Base-by-base conservation (phyloP, 1,140 invertebrate species). In the Macrobrachium rosenbergii region DNA sequence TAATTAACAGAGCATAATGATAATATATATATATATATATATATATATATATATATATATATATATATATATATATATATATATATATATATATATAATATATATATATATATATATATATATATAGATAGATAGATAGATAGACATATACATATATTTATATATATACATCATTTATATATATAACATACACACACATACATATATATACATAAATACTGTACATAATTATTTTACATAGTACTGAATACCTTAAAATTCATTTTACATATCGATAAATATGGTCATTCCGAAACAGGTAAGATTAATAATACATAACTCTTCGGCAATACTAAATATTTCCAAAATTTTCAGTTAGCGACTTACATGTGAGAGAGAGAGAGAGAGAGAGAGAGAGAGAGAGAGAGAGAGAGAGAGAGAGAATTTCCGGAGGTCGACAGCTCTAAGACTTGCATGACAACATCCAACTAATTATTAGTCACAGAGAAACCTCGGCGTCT, bases 41-140 rank as follows among this genome's bases (percentile, higher is more conserved):
- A 19, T 77, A 45, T 77, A 52, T 77, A 52, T 77, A 52, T 77
- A 52, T 77, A 52, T 77, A 52, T 77, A 52, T 77, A 19, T 77
- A 52, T 77, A 19, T 77, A 21, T 67, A 67, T 67, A 67, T 67
- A 67, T 67, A 67, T 67, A 67, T 67, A 67, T 5, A 7, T 7
- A 67, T 67, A 67, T 67, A 67, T 67, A 67, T 67, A 67, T 17
- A 17, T 11, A 67, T 12, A 12, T 67, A 67, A 5, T 67, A 67
- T 67, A 5, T 67, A 67, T 67, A 67, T 16, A 67, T 67, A 67
- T 28, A 52, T 52, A 52, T 52, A 52, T 52, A 52, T 52, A 52
- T 52, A 52, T 52, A 52, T 52, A 52, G 5, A 52, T 52, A 52
- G 5, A 52, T 52, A 67, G 2, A 67, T 67, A 67, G 3, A 67